Evolutionary conservation across 2,113 vertebrate genomes (phyloP), one percentile per base, ranked within the genome.

Genomic region (Hemicordylus capensis): DNA sequence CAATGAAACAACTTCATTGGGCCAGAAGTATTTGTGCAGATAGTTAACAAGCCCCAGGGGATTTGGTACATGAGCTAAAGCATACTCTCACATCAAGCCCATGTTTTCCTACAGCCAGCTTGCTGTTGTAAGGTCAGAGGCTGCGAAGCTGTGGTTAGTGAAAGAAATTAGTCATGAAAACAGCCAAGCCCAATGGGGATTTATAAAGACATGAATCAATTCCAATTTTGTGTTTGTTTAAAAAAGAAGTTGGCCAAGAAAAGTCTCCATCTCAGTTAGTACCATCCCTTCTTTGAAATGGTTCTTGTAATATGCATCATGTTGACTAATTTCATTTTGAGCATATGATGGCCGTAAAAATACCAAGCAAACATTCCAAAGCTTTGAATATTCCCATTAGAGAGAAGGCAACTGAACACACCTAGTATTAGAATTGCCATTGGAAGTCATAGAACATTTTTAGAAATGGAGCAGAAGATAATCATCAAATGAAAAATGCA

Each of bases 141-240:
- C 92, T 93, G 79, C 86, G 89, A 95, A 90, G 88, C 75, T 93
- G 93, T 92, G 94, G 95, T 94, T 94, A 95, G 87, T 67, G 69
- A 92, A 86, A 95, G 90, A 95, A 96, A 96, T 96, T 96, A 95
- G 95, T 97, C 95, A 95, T 93, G 90, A 95, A 96, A 96, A 94
- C 75, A 93, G 86, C 82, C 85, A 26, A 90, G 91, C 85, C 66
- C 95, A 89, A 85, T 86, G 92, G 94, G 94, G 87, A 95, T 91
- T 94, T 91, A 80, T 89, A 92, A 91, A 34, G 85, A 80, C 42
- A 92, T 90, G 90, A 96, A 89, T 91, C 86, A 93, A 88, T 89
- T 73, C 34, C 34, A 83, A 76, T 89, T 95, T 91, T 88, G 95
- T 54, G 81, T 95, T 95, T 94, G 85, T 89, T 92, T 94, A 90